Base-by-base conservation (phyloP, 2,888 invertebrate genomes). In the Spilarctia lutea region DNA sequence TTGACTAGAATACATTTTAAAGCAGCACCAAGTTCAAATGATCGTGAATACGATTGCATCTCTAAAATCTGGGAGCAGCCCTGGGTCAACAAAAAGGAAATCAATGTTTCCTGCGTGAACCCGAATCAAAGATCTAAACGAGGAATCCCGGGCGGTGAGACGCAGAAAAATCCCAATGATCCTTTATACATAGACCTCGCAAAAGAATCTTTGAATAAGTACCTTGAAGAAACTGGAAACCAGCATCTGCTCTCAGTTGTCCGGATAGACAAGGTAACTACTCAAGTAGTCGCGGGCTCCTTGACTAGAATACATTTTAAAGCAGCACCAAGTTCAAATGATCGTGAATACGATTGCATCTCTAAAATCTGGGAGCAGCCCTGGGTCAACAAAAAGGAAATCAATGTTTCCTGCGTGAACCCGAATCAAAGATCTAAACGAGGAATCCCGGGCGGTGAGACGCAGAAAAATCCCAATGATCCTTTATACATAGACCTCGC, bases 1-100 rank as follows among this genome's bases (percentile, higher is more conserved):
- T 13, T 71, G 8, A 71, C 65, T 24, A 52, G 24, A 71, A 71
- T 71, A 30, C 13, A 71, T 65, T 71, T 65, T 52, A 16, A 48
- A 81, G 87, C 97, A 1, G 95, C 96, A 18, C 91, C 94, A 73
- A 96, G 96, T 81, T 10, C 13, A 16, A n/a, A 39, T 33, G 63
- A 33, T 27, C 27, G 3, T 0, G 42, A n/a, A 16, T 18, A 11
- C 18, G 10, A 60, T 18, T 56, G 56, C n/a, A 30, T 30, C 3
- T 65, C 63, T 20, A 3, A 33, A 48, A 42, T 45, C 24, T 65
- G 71, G 42, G 71, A 71, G n/a, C 13, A 39, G 65, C 27, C 48
- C 27, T 30, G 68, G 68, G 24, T 24, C 11, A 33, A 68, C 20
- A 48, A 71, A 33, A 65, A 65, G 24, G 20, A 71, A 65, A 65